Base-by-base conservation (phyloP, 2,888 invertebrate species). In the Eilema sororculum region DNA sequence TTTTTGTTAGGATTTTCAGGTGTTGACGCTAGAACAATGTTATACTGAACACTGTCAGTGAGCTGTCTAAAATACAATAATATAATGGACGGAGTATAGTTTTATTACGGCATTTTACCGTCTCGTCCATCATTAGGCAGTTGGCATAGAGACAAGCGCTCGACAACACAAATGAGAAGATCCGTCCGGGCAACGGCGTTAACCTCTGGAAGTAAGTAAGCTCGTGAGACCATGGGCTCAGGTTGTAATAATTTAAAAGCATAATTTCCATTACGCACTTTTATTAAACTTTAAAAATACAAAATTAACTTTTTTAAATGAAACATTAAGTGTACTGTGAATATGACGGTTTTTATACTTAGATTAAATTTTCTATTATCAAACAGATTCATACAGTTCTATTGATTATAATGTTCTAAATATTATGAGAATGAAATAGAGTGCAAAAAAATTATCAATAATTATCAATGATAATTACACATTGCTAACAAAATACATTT, bases 301-400 rank as follows among this genome's bases (percentile, higher is more conserved):
- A 84, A 86, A 86, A 84, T 81, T 80, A 84, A 84, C 75, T 78
- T 69, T 84, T 78, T 80, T 78, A 81, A 84, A 80, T 81, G 76
- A 86, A 78, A 78, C 76, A 75, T 61, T 67, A 71, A 61, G 64
- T 60, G 60, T 74, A 74, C 76, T 52, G 52, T 52, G 66, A 24
- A 68, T n/a, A 52, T 52, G 20, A 20, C n/a, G 60, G 67, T 64
- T 28, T 73, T 67, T 67, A 74, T 52, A 52, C 70, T 72, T 60
- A 52, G 10, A 60, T 64, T 46, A n/a, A 46, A 70, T 68, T 61
- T 59, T n/a, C 57, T 68, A 66, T 3, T 67, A 46, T 60, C 66
- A 65, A 56, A 58, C 37, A 65, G n/a, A 65, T 65, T 30, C 57
- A 65, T 37, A 57, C 57, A 65, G 57, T 65, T 57, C 22, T 46